Percentiles rank a stretch among this genome's conserved stretches.
Conservation (phyloP, 2,888 invertebrate species). For the Clivina fossor region DNA sequence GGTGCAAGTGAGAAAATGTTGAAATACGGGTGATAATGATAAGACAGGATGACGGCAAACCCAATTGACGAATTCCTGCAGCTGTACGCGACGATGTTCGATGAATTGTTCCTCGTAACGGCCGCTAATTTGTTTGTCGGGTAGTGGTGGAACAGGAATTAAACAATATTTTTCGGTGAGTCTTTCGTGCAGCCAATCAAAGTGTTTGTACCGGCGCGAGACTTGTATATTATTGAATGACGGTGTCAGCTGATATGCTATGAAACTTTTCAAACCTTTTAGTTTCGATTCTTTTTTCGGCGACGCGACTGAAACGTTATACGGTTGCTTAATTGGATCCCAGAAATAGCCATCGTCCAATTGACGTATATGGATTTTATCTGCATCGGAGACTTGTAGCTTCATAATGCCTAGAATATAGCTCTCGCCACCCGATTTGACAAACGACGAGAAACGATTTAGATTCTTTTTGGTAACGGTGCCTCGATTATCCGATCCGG, state of each 20-base stretch:
- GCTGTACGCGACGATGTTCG: conserved; percentile 87
- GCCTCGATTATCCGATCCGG: conserved; percentile 59
- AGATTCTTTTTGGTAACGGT: conserved; percentile 71
- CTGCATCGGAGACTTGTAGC: conserved; percentile 67
- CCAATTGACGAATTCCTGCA: conserved; percentile 96
- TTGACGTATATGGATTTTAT: conserved; percentile 73
- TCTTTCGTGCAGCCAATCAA: conserved; percentile 97
- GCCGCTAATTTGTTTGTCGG: conserved; percentile 97
- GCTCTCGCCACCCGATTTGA: conserved; percentile 87
- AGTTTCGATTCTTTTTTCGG: conserved; percentile 98
- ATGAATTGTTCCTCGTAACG: conserved; percentile 97
- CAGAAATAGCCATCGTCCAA: conserved; percentile 58
- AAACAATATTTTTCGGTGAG: conserved; percentile 91
- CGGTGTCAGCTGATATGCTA: conserved; percentile 94
- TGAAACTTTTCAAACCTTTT: conserved; percentile 96
- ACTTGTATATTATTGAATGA: conserved; percentile 94
- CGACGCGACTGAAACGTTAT: conserved; percentile 85
- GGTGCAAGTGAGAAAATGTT: conserved; percentile 95
- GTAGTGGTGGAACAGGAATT: conserved; percentile 93
- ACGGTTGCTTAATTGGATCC: conserved; percentile 54
- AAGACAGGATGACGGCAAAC: conserved; percentile 96
- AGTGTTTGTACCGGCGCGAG: conserved; percentile 95
- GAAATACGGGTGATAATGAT: conserved; percentile 89
- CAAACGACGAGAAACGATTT: conserved; percentile 84
- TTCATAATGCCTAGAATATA: conserved; percentile 80